Conservation (phyloP, 2,113 vertebrate genomes). For the Ageneiosus marmoratus region DNA sequence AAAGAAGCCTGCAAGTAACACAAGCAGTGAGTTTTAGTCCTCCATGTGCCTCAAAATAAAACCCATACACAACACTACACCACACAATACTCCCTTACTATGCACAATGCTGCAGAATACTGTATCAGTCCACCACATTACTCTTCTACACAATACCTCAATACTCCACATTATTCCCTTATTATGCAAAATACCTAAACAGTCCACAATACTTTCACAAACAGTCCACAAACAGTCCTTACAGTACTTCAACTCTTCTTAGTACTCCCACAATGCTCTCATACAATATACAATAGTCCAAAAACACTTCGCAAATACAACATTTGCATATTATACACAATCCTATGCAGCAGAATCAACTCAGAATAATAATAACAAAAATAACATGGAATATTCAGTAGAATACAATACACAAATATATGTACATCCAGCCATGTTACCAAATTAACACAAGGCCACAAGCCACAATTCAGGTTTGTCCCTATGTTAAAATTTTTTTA, state of each 20-base stretch:
- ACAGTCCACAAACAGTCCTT: background rate
- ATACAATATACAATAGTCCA: background rate
- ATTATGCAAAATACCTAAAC: background rate
- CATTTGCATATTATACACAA: background rate
- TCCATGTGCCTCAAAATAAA: background rate
- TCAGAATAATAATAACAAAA: no score
- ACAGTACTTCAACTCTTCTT: background rate
- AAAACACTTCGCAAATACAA: no score
- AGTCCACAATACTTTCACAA: no score
- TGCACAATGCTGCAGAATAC: background rate
- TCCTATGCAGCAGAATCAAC: background rate
- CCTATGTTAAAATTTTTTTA: no score
- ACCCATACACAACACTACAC: background rate
- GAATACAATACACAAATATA: background rate
- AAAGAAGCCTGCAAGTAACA: conserved; percentile 17
- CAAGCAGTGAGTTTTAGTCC: conserved; percentile 11
- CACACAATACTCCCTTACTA: background rate
- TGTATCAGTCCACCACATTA: background rate
- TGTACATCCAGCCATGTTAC: no score
- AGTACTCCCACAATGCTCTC: background rate
- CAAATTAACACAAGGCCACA: no score
- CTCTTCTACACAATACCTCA: background rate
- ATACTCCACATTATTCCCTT: background rate
- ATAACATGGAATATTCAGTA: background rate
- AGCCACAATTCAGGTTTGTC: no score